phyloP scores from a whole-genome alignment of 1,140 invertebrate species.

The Agraylea sexmaculata region DNA sequence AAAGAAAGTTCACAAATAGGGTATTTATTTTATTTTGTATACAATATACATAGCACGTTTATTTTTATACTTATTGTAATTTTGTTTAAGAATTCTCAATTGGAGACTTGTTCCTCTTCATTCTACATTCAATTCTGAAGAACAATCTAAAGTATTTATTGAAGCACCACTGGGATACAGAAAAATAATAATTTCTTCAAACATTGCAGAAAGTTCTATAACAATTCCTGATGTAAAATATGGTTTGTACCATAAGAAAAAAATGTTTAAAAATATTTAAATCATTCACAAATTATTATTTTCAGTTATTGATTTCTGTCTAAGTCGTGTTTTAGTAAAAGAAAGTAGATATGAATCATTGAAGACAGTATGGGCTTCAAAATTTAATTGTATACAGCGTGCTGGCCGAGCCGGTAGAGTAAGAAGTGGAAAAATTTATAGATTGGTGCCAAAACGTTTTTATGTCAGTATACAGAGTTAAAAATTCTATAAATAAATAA shows the following conservation, averaged over 20 bases:
- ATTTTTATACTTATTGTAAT: not conserved
- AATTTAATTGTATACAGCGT: slow-evolving; percentile 79
- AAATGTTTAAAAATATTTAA: not conserved
- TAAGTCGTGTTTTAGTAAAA: slow-evolving; percentile 71
- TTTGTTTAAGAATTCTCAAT: slow-evolving; percentile 13
- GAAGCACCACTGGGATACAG: slow-evolving; percentile 41
- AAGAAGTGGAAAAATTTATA: slow-evolving; percentile 73
- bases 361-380: slow-evolving; percentile 76
- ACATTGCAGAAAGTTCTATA: slow-evolving; percentile 95
- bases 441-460: slow-evolving; percentile 63
- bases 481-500: slow-evolving; percentile 3
- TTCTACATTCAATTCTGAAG: slow-evolving; percentile 46
- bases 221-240: slow-evolving; percentile 89
- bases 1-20: slow-evolving; percentile 18
- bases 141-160: slow-evolving; percentile 60
- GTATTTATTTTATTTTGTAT: slow-evolving; percentile 1
- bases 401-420: slow-evolving; percentile 83
- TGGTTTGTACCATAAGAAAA: slow-evolving; percentile 37
- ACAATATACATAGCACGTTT: slow-evolving; percentile 4
- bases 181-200: slow-evolving; percentile 89
- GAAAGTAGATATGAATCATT: slow-evolving; percentile 63
- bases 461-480: slow-evolving; percentile 43
- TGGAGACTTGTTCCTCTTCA: slow-evolving; percentile 38
- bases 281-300: slow-evolving; percentile 17
- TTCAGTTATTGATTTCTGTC: slow-evolving; percentile 90